Evolutionary conservation across 2,113 vertebrate species (phyloP).

Genomic region (Promerops cafer): DNA sequence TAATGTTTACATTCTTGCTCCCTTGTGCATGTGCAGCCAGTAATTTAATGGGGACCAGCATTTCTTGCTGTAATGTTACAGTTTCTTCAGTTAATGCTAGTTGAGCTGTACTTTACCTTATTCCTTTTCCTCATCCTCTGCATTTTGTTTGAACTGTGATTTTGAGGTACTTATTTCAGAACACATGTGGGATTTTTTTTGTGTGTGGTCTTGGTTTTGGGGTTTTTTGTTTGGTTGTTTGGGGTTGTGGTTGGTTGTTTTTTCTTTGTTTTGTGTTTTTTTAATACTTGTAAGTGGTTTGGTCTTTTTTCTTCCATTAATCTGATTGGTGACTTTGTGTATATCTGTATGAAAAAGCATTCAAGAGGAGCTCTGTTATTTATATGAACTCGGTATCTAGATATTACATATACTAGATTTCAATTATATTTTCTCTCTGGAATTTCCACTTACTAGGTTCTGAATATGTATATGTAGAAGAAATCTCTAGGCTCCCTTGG

Average conservation of each 20-base stretch:
- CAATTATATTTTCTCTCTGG: neutral
- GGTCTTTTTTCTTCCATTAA: neutral
- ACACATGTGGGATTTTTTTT: neutral
- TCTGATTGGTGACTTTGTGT: neutral
- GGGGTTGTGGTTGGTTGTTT: neutral
- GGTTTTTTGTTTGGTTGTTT: neutral
- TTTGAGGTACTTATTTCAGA: neutral
- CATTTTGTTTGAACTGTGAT: neutral
- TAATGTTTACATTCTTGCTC: neutral
- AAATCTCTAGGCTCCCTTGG: neutral
- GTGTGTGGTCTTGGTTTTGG: neutral
- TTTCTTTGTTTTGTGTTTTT: neutral
- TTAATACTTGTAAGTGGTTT: accelerated
- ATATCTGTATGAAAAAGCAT: neutral
- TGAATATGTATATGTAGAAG: neutral
- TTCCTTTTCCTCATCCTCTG: neutral
- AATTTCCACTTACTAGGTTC: neutral
- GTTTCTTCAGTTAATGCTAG: neutral
- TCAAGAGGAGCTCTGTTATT: neutral
- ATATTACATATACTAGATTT: neutral
- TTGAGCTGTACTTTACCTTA: neutral
- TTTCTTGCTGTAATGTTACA: neutral
- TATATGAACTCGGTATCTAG: neutral
- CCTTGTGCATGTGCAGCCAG: neutral
- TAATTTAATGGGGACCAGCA: neutral